A percentile compares a stretch with the other conserved stretches of the same genome.
These are phyloP conservation scores for Idris sp. DNA, from an alignment of 1,140 invertebrate species.

Conservation along the genomic window DNA sequence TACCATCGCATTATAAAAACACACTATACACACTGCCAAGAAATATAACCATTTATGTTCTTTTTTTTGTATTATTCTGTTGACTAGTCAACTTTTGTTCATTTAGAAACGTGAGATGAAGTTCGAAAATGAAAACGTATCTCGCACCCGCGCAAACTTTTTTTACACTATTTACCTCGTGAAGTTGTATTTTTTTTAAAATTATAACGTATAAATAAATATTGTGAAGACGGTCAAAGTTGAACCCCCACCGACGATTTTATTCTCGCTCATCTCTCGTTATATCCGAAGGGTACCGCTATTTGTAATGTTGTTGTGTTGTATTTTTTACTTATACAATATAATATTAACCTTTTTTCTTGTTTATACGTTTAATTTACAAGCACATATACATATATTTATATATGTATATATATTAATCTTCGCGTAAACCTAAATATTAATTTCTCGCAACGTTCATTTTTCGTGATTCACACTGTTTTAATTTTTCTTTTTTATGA, in stretches of 20 bases:
- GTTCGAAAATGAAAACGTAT: slow-evolving; percentile 28
- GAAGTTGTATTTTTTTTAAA: slow-evolving; percentile 29
- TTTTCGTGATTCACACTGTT: slow-evolving; percentile 23
- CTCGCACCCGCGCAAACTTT: slow-evolving; percentile 28
- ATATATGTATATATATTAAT: slow-evolving; percentile 67
- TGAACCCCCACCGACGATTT: slow-evolving; percentile 31
- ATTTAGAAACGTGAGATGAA: slow-evolving; percentile 25
- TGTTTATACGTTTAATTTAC: slow-evolving; percentile 64
- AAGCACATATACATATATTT: slow-evolving; percentile 65
- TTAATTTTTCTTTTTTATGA: too few relatives aligned
- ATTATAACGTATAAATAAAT: too few relatives aligned
- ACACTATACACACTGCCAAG: slow-evolving; percentile 70
- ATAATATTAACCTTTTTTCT: slow-evolving; percentile 62
- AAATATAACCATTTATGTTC: slow-evolving; percentile 65
- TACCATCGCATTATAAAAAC: slow-evolving; percentile 72
- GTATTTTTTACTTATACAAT: slow-evolving; percentile 59
- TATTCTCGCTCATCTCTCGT: slow-evolving; percentile 31
- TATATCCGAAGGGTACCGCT: slow-evolving; percentile 56
- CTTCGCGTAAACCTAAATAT: slow-evolving; percentile 64
- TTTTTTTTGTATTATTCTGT: not conserved
- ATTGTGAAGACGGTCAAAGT: slow-evolving; percentile 52
- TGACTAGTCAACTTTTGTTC: slow-evolving; percentile 8
- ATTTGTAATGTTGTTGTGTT: slow-evolving; percentile 54
- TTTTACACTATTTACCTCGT: slow-evolving; percentile 40
- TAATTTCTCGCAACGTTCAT: slow-evolving; percentile 33